Percentiles rank a stretch among this genome's conserved stretches.
Conservation (phyloP, 1,140 invertebrate species). For the Drosophila leontia region DNA sequence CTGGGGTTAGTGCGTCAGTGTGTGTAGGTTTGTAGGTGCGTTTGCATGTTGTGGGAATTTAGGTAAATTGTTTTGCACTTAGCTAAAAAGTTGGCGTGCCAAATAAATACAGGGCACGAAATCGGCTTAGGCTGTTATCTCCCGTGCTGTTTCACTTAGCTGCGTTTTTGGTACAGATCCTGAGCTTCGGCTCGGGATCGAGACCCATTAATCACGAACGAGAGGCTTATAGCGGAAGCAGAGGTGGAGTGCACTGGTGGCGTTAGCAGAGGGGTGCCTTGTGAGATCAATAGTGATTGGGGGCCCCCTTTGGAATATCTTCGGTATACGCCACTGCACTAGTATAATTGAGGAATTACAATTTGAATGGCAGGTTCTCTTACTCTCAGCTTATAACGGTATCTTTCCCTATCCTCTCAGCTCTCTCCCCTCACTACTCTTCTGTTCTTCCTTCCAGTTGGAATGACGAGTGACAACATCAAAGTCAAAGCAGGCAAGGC, state of each 20-base stretch:
- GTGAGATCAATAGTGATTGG: not conserved
- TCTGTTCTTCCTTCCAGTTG: conserved; percentile 2
- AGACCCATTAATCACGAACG: conserved; percentile 67
- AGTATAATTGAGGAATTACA: conserved; percentile 83
- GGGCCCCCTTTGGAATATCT: not conserved
- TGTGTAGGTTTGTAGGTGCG: conserved; percentile 5
- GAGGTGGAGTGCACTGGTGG: not conserved
- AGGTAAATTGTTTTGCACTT: conserved; percentile 83
- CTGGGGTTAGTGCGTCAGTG: conserved; percentile 16
- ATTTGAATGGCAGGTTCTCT: conserved; percentile 65
- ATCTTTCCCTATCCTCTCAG: conserved; percentile 9
- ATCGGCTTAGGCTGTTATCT: conserved; percentile 71
- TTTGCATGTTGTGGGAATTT: conserved; percentile 57
- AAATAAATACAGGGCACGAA: conserved; percentile 74
- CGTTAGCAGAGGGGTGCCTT: not conserved
- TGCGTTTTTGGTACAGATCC: conserved; percentile 36
- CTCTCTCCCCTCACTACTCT: not conserved
- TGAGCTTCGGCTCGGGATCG: conserved; percentile 36
- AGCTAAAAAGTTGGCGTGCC: conserved; percentile 75
- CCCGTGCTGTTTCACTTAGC: conserved; percentile 67
- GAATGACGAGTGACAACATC: conserved; percentile 70
- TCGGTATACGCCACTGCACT: conserved; percentile 13
- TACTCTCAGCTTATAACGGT: conserved; percentile 22
- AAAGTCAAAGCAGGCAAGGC: conserved; percentile 60
- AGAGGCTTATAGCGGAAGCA: conserved; percentile 21